Conservation (phyloP, 2,888 invertebrate species). For the Melinaea menophilus region DNA sequence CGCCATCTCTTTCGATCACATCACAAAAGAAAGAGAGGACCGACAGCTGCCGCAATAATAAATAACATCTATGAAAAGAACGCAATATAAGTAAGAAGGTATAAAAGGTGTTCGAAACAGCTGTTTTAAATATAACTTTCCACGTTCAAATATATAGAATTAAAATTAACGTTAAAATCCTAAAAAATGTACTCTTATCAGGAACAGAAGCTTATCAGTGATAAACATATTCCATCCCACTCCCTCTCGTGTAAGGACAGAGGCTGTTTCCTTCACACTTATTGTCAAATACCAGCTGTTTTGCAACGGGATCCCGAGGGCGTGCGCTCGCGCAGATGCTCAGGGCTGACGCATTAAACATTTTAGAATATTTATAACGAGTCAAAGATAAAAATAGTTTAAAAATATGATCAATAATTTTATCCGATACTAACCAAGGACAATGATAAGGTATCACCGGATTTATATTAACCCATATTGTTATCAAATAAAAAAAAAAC, state of each 20-base stretch:
- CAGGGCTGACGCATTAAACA: slow-evolving; percentile 39
- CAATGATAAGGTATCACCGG: too few species aligned
- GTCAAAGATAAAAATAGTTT: too few species aligned
- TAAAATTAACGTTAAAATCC: too few species aligned
- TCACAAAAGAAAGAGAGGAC: slow-evolving; percentile 17
- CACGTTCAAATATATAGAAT: too few species aligned
- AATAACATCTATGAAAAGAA: slow-evolving; percentile 22
- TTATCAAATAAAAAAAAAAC: too few species aligned
- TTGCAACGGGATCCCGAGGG: slow-evolving; percentile 57
- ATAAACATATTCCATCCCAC: slow-evolving; percentile 36
- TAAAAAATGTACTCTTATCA: too few species aligned
- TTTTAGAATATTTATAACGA: too few species aligned
- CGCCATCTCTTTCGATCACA: slow-evolving; percentile 20
- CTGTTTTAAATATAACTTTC: too few species aligned
- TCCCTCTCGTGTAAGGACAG: slow-evolving; percentile 24
- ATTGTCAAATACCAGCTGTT: slow-evolving; percentile 63
- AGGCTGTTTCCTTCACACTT: slow-evolving; percentile 40
- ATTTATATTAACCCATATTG: too few species aligned
- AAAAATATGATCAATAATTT: too few species aligned
- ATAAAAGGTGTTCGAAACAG: too few species aligned
- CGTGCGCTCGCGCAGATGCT: slow-evolving; percentile 45
- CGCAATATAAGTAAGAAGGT: slow-evolving; percentile 14
- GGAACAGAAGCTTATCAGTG: slow-evolving; percentile 33
- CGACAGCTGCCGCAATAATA: slow-evolving; percentile 23
- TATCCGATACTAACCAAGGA: too few species aligned